Evolutionary conservation across 2,797 vertebrate species (phyloP), one percentile per base, ranked within the genome.

Genomic region (Tangara arthus): DNA sequence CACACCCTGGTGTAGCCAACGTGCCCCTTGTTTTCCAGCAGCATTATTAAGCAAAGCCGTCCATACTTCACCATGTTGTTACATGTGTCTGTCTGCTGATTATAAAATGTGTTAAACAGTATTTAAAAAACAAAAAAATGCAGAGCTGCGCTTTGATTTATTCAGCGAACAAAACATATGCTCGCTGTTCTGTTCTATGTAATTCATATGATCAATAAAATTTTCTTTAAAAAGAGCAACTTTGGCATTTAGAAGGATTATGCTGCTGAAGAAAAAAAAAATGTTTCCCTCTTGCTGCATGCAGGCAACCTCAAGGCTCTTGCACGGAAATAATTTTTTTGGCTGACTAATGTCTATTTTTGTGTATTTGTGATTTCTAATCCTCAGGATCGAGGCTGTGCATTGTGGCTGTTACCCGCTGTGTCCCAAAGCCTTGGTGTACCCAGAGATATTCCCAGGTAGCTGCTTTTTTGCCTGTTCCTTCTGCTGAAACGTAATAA

Each of bases 401-500:
- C 98, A 99, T 95, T 99, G 99, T 30, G 99, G 99, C 59, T 99
- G 99, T 85, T 99, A 98, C 23, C 99, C 99, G 5, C 98, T 99
- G 82, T 99, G 99, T 98, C 99, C 99, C 27, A 99, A 98, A 76
- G 98, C 98, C 82, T 97, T 99, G 90, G 99, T 99, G 75, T 99
- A 99, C 97, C 99, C 99, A 0, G 99, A 99, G 95, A 99, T 99
- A 96, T 99, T 99, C 89, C 98, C 99, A 98, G 99, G 99, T 99
- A 98, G 95, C 93, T 94, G 61, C 78, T 91, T 79, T 70, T 22
- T 82, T 75, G 18, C 82, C 28, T 44, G 0, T 94, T 91, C 47
- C 12, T 95, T 68, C 75, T 60, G 47, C 90, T 93, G 86, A 87
- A 91, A 85, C 49, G 63, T 91, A 87, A 69, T 86, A 16, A 64